Evolutionary conservation across 1,140 invertebrate species (phyloP).

Genomic region (Eciton burchellii): DNA sequence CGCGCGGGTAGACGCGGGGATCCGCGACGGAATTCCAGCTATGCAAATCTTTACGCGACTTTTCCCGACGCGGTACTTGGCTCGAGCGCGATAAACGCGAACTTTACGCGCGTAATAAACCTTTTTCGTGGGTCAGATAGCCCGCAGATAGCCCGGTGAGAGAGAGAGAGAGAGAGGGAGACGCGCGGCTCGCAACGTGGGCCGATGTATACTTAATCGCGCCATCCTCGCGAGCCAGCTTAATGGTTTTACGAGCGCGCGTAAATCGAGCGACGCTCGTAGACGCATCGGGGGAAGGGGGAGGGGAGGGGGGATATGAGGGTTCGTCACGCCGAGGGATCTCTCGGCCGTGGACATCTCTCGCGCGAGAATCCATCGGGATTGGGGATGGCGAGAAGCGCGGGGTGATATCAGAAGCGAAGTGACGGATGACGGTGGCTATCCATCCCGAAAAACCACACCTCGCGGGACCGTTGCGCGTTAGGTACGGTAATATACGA

Average conservation of each 20-base stretch:
- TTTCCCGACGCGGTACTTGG: not conserved
- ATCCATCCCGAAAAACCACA: slow-evolving; percentile 36
- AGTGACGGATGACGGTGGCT: slow-evolving; percentile 46
- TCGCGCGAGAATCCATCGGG: not conserved
- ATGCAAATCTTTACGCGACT: not conserved
- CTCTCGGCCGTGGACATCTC: not conserved
- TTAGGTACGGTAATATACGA: slow-evolving; percentile 77
- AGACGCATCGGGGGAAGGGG: not conserved
- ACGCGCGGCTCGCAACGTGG: not conserved
- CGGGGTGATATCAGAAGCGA: slow-evolving; percentile 60
- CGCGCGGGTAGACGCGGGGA: not conserved
- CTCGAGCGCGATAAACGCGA: not conserved
- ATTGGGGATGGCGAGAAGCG: not conserved
- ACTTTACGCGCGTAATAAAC: slow-evolving; percentile 31
- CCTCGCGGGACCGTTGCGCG: slow-evolving; percentile 55
- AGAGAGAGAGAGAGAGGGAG: not conserved
- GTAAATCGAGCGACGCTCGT: slow-evolving; percentile 33
- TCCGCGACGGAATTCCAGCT: slow-evolving; percentile 5
- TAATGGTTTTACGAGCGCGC: slow-evolving; percentile 27
- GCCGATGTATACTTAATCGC: slow-evolving; percentile 17
- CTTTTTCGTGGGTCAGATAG: slow-evolving; percentile 31
- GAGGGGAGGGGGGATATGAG: too few species aligned
- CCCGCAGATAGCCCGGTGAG: not conserved
- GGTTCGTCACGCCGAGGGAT: not conserved
- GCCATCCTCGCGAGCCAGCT: slow-evolving; percentile 2